Percentiles rank a stretch among this genome's conserved stretches.
phyloP scores from a whole-genome alignment of 2,113 vertebrate genomes.

The Barbus barbus region DNA sequence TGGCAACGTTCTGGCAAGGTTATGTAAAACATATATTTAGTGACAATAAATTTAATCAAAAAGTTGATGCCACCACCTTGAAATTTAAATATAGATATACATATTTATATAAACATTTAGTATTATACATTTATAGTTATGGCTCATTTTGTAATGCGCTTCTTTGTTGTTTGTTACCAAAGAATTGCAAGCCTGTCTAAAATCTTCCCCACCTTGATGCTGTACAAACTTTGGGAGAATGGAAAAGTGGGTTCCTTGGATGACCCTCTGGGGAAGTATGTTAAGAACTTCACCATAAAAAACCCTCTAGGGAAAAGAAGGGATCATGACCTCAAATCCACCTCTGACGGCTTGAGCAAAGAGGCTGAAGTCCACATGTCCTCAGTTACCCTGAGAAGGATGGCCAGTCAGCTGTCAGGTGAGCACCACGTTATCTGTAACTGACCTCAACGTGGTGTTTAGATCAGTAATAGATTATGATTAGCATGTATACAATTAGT shows the following conservation, averaged over 20 bases:
- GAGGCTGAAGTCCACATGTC: slow-evolving; percentile 63
- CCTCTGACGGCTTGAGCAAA: slow-evolving; percentile 59
- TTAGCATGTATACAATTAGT: background rate
- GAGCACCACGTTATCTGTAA: slow-evolving; percentile 23
- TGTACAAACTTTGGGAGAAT: slow-evolving; percentile 92
- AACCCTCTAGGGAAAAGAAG: slow-evolving; percentile 80
- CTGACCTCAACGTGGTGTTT: background rate
- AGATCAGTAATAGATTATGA: background rate
- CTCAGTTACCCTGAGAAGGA: slow-evolving; percentile 82
- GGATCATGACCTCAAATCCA: slow-evolving; percentile 56
- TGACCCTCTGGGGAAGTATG: slow-evolving; percentile 84
- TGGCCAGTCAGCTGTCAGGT: slow-evolving; percentile 86
- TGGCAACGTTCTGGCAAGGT: too few relatives aligned
- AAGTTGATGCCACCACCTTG: background rate
- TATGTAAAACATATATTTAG: too few relatives aligned
- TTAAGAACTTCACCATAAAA: slow-evolving; percentile 82
- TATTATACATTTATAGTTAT: background rate
- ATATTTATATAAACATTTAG: background rate
- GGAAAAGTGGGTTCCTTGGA: slow-evolving; percentile 84
- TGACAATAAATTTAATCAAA: background rate
- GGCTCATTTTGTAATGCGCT: background rate
- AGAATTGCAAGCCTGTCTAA: slow-evolving; percentile 92
- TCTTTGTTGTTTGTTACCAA: slow-evolving; percentile 24
- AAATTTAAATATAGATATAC: background rate
- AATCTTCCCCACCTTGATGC: slow-evolving; percentile 89